Base-by-base conservation (phyloP, 2,888 invertebrate species). In the Lasioglossum figueresi region DNA sequence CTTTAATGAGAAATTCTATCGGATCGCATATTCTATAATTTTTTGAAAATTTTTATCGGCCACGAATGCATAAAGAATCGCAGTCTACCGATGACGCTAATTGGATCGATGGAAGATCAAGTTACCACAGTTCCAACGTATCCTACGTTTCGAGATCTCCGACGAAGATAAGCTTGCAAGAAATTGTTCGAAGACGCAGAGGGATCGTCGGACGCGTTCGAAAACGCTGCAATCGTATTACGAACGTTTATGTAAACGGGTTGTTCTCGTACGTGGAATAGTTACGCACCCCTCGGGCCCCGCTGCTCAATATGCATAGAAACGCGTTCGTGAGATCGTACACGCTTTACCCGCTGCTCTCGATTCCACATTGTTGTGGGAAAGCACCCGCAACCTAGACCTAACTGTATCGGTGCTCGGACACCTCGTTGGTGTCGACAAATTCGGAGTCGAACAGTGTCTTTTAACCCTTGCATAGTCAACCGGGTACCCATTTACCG, bases 291-390 rank as follows among this genome's bases (percentile, higher is more conserved):
- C 76, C 72, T 56, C 45, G 37, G 75, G 66, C 43, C 16, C 4
- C 2, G 31, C 71, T 76, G 83, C 43, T 83, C 76, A 83, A 83
- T 83, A 83, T 83, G 71, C 83, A 82, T 82, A 40, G 76, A 82
- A 76, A 76, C 52, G 37, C n/a, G 70, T 48, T n/a, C 31, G 45
- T n/a, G 48, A 27, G 70, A 48, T 23, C 70, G 19, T 82, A 81
- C n/a, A 40, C 66, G 74, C 70, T 63, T 59, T 37, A 70, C 73
- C 52, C n/a, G 34, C 68, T 37, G 82, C 56, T 82, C 75, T 70
- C 52, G 48, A 83, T 76, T 76, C 52, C 71, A 45, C 82, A 76
- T 82, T 83, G 83, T 76, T 75, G 34, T 63, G 19, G 40, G 48
- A 82, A 59, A 23, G 23, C n/a, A 63, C 34, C 34, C 48, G 27